A percentile compares a stretch with the other conserved stretches of the same genome.
Conservation (phyloP, 2,888 invertebrate genomes). For the Cabera pusaria region DNA sequence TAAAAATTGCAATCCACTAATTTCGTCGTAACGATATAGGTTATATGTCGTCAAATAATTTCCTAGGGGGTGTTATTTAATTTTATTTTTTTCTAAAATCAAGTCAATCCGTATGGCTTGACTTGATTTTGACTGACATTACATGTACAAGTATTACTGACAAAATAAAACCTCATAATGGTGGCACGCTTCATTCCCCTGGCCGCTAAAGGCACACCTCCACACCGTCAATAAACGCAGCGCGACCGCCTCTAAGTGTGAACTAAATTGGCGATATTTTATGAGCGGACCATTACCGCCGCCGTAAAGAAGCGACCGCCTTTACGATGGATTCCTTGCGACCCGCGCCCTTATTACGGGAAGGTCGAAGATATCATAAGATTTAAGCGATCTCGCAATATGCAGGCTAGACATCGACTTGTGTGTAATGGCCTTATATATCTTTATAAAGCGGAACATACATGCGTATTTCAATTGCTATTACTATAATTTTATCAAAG, state of each 20-base stretch:
- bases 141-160: too few relatives aligned
- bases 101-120: too few relatives aligned
- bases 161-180: not conserved
- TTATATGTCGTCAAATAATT: too few relatives aligned
- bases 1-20: too few relatives aligned
- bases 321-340: slow-evolving; percentile 71
- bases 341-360: slow-evolving; percentile 65
- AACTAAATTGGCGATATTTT: slow-evolving; percentile 79
- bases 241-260: slow-evolving; percentile 53
- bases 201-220: slow-evolving; percentile 24
- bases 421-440: slow-evolving; percentile 1
- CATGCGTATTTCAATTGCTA: too few relatives aligned
- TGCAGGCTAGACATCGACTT: slow-evolving; percentile 9
- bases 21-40: too few relatives aligned
- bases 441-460: too few relatives aligned
- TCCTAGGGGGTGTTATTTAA: too few relatives aligned
- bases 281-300: slow-evolving; percentile 66
- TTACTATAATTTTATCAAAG: too few relatives aligned
- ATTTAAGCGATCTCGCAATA: slow-evolving; percentile 18
- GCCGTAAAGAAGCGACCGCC: slow-evolving; percentile 63
- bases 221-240: slow-evolving; percentile 30
- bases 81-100: too few relatives aligned
- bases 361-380: slow-evolving; percentile 37
- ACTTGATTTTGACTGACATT: too few relatives aligned
- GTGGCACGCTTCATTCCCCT: slow-evolving; percentile 11